Evolutionary conservation across 2,888 invertebrate genomes (phyloP).

Genomic region (Paralinhomoeus sp.): DNA sequence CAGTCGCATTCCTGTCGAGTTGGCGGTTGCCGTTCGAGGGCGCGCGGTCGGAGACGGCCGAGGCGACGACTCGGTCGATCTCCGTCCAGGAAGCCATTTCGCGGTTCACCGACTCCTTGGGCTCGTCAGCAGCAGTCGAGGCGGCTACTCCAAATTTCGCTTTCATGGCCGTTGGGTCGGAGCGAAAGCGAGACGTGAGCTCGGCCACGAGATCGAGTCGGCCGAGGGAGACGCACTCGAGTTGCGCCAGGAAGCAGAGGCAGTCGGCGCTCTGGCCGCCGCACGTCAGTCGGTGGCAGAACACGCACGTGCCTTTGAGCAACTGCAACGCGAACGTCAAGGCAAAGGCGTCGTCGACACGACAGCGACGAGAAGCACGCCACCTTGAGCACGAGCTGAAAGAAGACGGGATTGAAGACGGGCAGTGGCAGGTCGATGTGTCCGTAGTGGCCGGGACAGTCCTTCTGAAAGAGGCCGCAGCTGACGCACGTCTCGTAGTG

Average conservation of each 20-base stretch:
- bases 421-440: conserved; percentile 70
- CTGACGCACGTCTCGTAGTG: conserved; percentile 13
- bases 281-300: conserved; percentile 27
- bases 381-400: conserved; percentile 45
- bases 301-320: conserved; percentile 30
- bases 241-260: conserved; percentile 42
- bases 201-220: conserved; percentile 12
- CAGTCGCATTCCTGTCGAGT: not conserved
- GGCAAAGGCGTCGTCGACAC: too few species aligned
- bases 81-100: not conserved
- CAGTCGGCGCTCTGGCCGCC: conserved; percentile 9
- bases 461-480: conserved; percentile 12
- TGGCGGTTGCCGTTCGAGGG: not conserved
- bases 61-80: not conserved
- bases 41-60: not conserved
- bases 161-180: too few species aligned
- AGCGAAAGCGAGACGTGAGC: not conserved
- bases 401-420: conserved; percentile 70
- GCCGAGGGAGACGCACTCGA: conserved; percentile 41
- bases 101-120: too few species aligned
- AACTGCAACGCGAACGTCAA: conserved; percentile 26
- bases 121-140: too few species aligned
- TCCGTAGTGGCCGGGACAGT: conserved; percentile 63
- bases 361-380: too few species aligned
- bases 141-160: too few species aligned